Evolutionary conservation across 2,888 invertebrate genomes (phyloP).

Genomic region (Harmothoe impar): DNA sequence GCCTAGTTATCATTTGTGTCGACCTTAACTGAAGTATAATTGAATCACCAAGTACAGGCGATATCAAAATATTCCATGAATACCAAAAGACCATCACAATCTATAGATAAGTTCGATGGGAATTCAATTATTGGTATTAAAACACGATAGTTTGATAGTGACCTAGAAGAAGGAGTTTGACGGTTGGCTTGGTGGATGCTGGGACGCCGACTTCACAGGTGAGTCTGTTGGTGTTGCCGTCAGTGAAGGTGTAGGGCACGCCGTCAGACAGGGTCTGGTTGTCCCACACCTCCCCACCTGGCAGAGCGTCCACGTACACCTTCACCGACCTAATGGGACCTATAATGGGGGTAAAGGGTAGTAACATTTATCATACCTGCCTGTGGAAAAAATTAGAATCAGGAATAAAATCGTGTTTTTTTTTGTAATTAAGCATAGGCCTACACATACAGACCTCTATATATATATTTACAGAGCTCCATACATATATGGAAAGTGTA

Average conservation of each 20-base stretch:
- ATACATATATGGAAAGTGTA: no score
- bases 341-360: background rate
- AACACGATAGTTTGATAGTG: no score
- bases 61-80: no score
- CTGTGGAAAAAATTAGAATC: background rate
- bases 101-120: no score
- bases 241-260: background rate
- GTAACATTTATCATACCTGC: background rate
- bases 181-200: background rate
- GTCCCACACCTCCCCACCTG: background rate
- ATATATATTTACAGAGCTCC: no score
- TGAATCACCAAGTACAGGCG: no score
- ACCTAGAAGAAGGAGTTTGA: background rate
- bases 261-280: conserved; percentile 3
- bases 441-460: no score
- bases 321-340: background rate
- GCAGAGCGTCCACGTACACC: background rate
- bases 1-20: no score
- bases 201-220: background rate
- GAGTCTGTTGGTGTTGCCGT: background rate
- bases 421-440: no score
- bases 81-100: no score
- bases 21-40: no score
- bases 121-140: no score
- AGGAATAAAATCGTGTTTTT: background rate